phyloP scores from a whole-genome alignment of 2,113 vertebrate species.

The Terrapene triunguis region DNA sequence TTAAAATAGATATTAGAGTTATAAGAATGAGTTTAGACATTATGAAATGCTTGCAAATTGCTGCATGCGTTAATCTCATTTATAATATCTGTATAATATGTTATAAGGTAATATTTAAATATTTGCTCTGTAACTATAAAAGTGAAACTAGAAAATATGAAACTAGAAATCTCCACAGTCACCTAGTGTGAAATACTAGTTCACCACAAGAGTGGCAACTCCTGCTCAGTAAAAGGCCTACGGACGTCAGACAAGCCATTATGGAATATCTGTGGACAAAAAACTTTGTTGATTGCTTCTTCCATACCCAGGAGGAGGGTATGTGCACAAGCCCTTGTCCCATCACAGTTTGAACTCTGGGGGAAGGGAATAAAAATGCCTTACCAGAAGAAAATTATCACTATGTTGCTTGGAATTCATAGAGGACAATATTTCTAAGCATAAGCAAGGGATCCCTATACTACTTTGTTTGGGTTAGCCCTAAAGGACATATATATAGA shows the following conservation, averaged over 20 bases:
- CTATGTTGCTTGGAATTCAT: too few species aligned
- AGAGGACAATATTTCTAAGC: too few species aligned
- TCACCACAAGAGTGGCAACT: background rate
- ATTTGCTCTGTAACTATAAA: background rate
- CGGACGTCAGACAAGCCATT: background rate
- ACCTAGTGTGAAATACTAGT: background rate
- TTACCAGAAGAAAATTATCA: background rate
- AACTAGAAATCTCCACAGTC: background rate
- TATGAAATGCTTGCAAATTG: background rate
- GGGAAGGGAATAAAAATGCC: background rate
- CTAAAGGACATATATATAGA: background rate
- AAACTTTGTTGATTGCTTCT: background rate
- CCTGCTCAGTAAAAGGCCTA: background rate
- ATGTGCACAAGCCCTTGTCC: background rate
- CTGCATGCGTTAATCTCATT: background rate
- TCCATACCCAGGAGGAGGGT: background rate
- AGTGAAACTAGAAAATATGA: background rate
- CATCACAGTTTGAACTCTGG: background rate
- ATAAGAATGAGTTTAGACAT: background rate
- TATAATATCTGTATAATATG: background rate
- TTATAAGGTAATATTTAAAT: background rate
- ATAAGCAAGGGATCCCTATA: too few species aligned
- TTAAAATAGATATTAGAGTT: background rate
- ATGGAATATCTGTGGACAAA: background rate
- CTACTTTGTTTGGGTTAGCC: background rate